Base-by-base conservation (phyloP, 2,797 vertebrate species). In the Falco columbarius region DNA sequence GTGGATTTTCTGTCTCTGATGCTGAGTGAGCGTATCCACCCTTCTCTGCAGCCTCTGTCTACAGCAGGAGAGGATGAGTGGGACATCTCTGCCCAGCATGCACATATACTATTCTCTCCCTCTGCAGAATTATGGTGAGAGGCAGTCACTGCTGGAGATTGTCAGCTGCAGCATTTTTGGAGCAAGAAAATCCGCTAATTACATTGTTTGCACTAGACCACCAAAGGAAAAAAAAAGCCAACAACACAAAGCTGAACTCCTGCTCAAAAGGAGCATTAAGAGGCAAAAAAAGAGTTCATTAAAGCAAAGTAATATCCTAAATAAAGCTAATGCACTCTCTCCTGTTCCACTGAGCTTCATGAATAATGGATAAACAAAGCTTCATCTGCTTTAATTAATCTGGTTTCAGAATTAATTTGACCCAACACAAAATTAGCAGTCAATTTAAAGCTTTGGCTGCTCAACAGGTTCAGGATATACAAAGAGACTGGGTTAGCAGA, bases 381-480 rank as follows among this genome's bases (percentile, higher is more conserved):
- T 97, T 98, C 94, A 89, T 97, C 95, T 96, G 76, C 95, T 97
- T 98, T 98, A 98, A 98, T 98, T 98, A 98, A 98, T 98, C 97
- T 96, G 91, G 96, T 97, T 98, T 97, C 88, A 68, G 97, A 98
- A 98, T 98, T 97, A 98, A 98, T 98, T 98, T 96, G 97, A 95
- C 96, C 89, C 89, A 97, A 93, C 83, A 97, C 87, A 97, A 98
- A 98, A 98, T 98, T 97, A 98, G 95, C 93, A 98, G 93, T 96
- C 96, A 98, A 81, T 98, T 97, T 89, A 95, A 98, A 97, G 89
- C 85, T 81, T 89, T 96, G 85, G 90, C 93, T 97, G 88, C 74
- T 96, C 96, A 95, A 97, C 52, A 96, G 58, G 92, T 95, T 96
- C 91, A 96, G 92, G 95, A 92, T 89, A 95, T 93, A 90, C 58